phyloP scores from a whole-genome alignment of 64 coral and sea anemone species.

The Cladopsammia gracilis region DNA sequence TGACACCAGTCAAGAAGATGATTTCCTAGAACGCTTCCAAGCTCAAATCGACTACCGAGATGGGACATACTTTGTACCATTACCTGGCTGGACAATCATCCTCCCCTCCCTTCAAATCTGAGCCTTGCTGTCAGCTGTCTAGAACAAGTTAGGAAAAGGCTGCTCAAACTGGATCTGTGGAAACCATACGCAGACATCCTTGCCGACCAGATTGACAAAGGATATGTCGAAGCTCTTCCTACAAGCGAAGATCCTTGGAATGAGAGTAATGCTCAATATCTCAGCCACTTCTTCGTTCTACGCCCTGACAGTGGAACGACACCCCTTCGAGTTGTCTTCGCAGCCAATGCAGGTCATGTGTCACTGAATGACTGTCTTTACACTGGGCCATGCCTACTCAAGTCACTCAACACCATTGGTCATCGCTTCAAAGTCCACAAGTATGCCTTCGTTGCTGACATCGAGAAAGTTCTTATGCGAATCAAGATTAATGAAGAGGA shows the following conservation, averaged over 20 bases:
- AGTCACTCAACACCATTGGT: slow-evolving; percentile 1
- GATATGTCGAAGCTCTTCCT: slow-evolving; percentile 24
- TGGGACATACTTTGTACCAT: too few relatives aligned
- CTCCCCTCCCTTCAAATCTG: slow-evolving; percentile 41
- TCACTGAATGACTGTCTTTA: slow-evolving; percentile 54
- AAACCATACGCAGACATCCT: slow-evolving; percentile 27
- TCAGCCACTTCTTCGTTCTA: slow-evolving; percentile 44
- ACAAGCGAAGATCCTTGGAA: slow-evolving; percentile 1
- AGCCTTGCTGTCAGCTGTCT: slow-evolving; percentile 43
- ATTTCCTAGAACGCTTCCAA: too few relatives aligned
- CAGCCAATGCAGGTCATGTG: slow-evolving; percentile 60
- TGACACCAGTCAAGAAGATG: too few relatives aligned
- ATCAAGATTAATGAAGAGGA: slow-evolving; percentile 64
- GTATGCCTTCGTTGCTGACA: slow-evolving; percentile 66
- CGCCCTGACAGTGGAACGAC: too few relatives aligned
- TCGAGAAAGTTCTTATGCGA: slow-evolving; percentile 32
- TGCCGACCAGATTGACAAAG: slow-evolving; percentile 8
- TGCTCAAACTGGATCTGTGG: slow-evolving; percentile 53
- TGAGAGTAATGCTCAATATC: slow-evolving; percentile 35
- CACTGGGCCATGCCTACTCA: slow-evolving; percentile 21
- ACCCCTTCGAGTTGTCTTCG: slow-evolving; percentile 58
- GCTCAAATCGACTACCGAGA: too few relatives aligned
- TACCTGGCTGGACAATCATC: slow-evolving; percentile 61
- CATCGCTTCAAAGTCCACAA: slow-evolving; percentile 45
- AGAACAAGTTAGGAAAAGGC: slow-evolving; percentile 25